Base-by-base conservation (phyloP, 2,888 invertebrate species). In the Bhutanitis thaidina region DNA sequence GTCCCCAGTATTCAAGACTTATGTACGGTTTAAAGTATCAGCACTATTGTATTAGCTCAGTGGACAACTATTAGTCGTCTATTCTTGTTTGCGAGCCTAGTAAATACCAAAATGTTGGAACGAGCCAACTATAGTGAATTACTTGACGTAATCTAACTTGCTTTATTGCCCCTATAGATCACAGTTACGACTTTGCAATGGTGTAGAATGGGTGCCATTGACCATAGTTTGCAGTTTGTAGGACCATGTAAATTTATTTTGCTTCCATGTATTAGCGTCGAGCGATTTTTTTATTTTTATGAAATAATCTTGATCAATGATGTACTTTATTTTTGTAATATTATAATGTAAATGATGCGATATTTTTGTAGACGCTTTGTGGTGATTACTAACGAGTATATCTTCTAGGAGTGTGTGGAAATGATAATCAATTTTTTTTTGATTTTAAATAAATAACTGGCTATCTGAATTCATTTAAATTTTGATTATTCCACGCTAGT, bases 401-500 rank as follows among this genome's bases (percentile, higher is more conserved):
- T n/a, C n/a, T n/a, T n/a, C n/a, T n/a, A n/a, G n/a, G n/a, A n/a
- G n/a, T n/a, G n/a, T n/a, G n/a, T n/a, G n/a, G n/a, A n/a, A n/a
- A n/a, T n/a, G n/a, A n/a, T n/a, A n/a, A n/a, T n/a, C n/a, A n/a
- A n/a, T n/a, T n/a, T n/a, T 20, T 20, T 20, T 20, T 20, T 20
- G 2, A 20, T 20, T 20, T 20, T 2, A 34, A 34, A 9, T 12
- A 34, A 34, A 34, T 12, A 12, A 34, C 1, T 12, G 7, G 1
- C 7, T 34, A 34, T 10, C 34, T 34, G 12, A 7, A 34, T 78
- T 80, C 76, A 75, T 84, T 80, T 72, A 78, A 80, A 80, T 80
- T 87, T 81, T 81, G 86, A 88, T 87, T 85, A 85, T 82, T 80
- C 80, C 70, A 79, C 72, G 78, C 71, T 86, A 86, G 87, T 86